Base-by-base conservation (phyloP, 2,888 invertebrate species). In the Silvanus unidentatus region DNA sequence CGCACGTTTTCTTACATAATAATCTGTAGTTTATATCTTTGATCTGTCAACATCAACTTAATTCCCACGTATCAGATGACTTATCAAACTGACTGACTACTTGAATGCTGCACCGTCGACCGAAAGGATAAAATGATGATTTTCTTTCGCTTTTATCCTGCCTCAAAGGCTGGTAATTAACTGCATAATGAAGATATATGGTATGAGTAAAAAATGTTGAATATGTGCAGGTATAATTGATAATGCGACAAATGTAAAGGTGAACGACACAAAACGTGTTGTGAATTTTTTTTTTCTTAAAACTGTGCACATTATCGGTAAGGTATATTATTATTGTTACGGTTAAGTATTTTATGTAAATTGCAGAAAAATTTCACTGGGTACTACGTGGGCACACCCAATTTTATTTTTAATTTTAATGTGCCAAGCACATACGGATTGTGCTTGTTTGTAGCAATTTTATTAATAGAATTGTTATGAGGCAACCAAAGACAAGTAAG, bases 181-280 rank as follows among this genome's bases (percentile, higher is more conserved):
- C 22, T 22, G 3, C 22, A 22, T 22, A 22, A 22, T 22, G 22
- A 5, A 22, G 4, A 22, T 22, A 22, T 22, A 22, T 22, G 8
- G 8, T 5, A 5, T 3, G 22, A 22, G 22, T n/a, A n/a, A n/a
- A 22, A 22, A 5, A 22, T 22, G 8, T 22, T 22, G 8, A 22
- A 22, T 5, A 22, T 22, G 22, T 22, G 22, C 22, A 22, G 3
- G 22, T n/a, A n/a, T 8, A 22, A 22, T 22, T 22, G 22, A 22
- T 22, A 22, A 22, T 22, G 22, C 22, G 22, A 22, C 22, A 32
- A 13, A 37, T 47, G 39, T 42, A 50, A 54, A 57, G 57, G 57
- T 57, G 55, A 57, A 57, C 44, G 54, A 57, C 57, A 49, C 56
- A 49, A 40, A 42, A 51, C 49, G 52, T 50, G 56, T 50, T 45